Base-by-base conservation (phyloP, 1,140 invertebrate species). In the Cyphomyrmex costatus region DNA sequence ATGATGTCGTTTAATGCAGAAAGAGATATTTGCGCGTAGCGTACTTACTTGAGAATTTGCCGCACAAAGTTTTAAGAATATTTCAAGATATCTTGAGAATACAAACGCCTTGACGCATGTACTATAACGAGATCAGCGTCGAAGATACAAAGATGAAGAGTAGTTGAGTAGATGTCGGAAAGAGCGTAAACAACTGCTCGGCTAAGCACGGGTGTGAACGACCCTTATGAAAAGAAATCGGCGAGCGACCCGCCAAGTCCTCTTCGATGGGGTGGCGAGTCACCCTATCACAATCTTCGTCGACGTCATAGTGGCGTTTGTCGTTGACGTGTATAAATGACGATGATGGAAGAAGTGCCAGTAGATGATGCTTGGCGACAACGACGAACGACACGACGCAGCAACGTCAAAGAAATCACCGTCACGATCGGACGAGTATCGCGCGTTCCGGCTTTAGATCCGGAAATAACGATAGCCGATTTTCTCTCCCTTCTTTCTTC, bases 281-380 rank as follows among this genome's bases (percentile, higher is more conserved):
- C 91, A 92, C 93, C 92, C 92, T 94, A 94, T 94, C 93, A 94
- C 94, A 94, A 94, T 94, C 92, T 92, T 93, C 93, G 92, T 90
- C 91, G 90, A 80, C 85, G 91, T 92, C 91, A 65, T 88, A 89
- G 70, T 87, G 90, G 90, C 80, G 88, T 89, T 91, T 88, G 88
- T 86, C 91, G 89, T 89, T 85, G 86, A 24, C 53, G 58, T 36
- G 14, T 36, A 60, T 42, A 36, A 56, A 71, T 56, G 87, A 76
- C 46, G 73, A 86, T 91, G 68, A 80, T 84, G 63, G 83, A 88
- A 84, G 63, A 86, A 86, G 85, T 89, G 82, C 51, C 66, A 87
- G 49, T 65, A 70, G 70, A 86, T 63, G 73, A 79, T 60, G 51
- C 33, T 33, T 79, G 73, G 30, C 42, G 73, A 73, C 51, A 74